phyloP scores from a whole-genome alignment of 2,113 vertebrate genomes.

The Chionis minor region DNA sequence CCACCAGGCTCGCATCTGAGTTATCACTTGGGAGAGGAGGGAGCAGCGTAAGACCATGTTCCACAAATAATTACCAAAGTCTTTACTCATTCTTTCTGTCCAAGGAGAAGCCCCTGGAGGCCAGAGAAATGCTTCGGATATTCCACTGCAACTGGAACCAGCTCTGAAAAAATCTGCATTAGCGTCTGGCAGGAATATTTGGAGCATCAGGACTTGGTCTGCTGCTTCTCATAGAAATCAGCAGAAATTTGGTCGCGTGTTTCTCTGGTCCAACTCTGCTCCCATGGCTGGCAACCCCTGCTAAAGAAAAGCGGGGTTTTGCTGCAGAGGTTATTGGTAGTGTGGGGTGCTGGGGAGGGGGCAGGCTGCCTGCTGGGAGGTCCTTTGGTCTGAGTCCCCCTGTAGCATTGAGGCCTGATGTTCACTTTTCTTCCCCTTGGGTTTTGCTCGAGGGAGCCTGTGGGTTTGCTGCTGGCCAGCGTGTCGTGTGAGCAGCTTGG shows the following conservation, averaged over 20 bases:
- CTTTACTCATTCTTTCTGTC: background rate
- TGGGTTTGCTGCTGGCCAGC: background rate
- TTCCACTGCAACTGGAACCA: background rate
- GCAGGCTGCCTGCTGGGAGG: background rate
- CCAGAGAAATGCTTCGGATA: background rate
- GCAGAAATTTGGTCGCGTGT: background rate
- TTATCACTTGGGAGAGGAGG: background rate
- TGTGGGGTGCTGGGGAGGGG: background rate
- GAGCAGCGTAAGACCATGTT: background rate
- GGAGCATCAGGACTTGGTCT: background rate
- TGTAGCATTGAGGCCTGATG: background rate
- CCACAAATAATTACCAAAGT: background rate
- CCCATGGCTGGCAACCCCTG: background rate
- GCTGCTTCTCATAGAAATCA: background rate
- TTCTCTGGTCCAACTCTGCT: background rate
- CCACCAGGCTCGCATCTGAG: rapidly evolving
- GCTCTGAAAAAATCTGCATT: background rate
- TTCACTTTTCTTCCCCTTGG: background rate
- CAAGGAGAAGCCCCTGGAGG: background rate
- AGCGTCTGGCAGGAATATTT: background rate
- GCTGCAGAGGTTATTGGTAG: background rate
- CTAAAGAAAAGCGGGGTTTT: background rate
- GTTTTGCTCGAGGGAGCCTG: background rate
- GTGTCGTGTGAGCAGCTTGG: rapidly evolving
- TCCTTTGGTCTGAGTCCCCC: background rate